Evolutionary conservation across 2,113 vertebrate species (phyloP), one percentile per base, ranked within the genome.

Genomic region (Meriones unguiculatus): DNA sequence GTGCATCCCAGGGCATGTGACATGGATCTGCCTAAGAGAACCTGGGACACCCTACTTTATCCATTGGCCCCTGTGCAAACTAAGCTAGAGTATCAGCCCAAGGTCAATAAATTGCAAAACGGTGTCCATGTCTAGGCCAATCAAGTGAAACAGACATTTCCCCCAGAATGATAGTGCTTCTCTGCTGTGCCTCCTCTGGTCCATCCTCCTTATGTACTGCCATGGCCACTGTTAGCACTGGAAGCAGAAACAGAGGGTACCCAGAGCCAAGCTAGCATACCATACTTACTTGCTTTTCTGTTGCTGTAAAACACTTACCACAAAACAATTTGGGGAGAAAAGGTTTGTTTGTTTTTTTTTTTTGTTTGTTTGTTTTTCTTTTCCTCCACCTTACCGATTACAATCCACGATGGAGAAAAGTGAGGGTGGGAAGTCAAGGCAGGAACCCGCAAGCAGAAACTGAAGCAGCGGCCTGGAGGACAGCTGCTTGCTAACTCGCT

Each of bases 241-340:
- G 62, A 46, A 5, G 0, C 7, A 32, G 62, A 28, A 8, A 50
- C 17, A 7, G 30, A 28, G 35, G 11, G 17, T 24, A 5, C 6
- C 0, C 0, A 1, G 38, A 46, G 13, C 12, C 0, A 0, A 69
- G 25, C 13, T 28, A 24, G 8, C 7, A 10, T 28, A 13, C 11
- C 0, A 4, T 30, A 22, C 13, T 25, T 25, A 35, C 22, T 64
- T 64, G 81, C n/a, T 41, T 84, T 41, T 64, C 57, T 64, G 41
- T 13, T 38, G 3, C 59, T 15, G 10, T 64, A 64, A 84, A 41
- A 64, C 14, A 64, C 41, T 25, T 65, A 65, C 12, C 13, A 64
- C 70, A 41, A 17, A 64, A 41, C 20, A 38, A 38, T 8, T 25
- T 64, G n/a, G 13, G 57, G 57, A 64, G 57, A 64, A 82, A 25